These are phyloP conservation scores for Listronotus oregonensis DNA, from an alignment of 1,140 invertebrate genomes.

Conservation along the genomic window DNA sequence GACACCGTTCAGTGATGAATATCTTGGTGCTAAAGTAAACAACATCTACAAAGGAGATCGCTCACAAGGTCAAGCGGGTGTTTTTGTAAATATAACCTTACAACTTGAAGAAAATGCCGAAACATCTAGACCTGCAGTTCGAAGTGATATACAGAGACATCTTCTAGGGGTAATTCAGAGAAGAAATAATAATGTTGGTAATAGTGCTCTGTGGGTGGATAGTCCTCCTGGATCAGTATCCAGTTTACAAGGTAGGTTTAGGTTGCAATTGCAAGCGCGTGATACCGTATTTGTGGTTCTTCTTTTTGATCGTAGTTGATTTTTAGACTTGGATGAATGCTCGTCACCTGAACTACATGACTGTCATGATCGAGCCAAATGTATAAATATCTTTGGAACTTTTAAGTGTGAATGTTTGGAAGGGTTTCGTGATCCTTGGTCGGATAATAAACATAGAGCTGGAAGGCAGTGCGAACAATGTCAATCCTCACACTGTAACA, in stretches of 20 bases:
- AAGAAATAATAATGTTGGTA: slow-evolving; percentile 83
- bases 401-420: slow-evolving; percentile 84
- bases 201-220: slow-evolving; percentile 82
- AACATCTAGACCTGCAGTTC: slow-evolving; percentile 69
- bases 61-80: slow-evolving; percentile 68
- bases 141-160: slow-evolving; percentile 79
- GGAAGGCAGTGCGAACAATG: slow-evolving; percentile 80
- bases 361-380: slow-evolving; percentile 83
- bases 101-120: slow-evolving; percentile 73
- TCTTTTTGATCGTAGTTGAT: background rate
- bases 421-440: slow-evolving; percentile 77
- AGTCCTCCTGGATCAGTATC: slow-evolving; percentile 67
- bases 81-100: slow-evolving; percentile 84
- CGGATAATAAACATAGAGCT: slow-evolving; percentile 65
- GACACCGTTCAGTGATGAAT: slow-evolving; percentile 86
- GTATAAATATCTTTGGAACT: slow-evolving; percentile 88
- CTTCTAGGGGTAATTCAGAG: slow-evolving; percentile 81
- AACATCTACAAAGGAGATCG: slow-evolving; percentile 76
- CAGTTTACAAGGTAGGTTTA: slow-evolving; percentile 49
- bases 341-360: slow-evolving; percentile 84
- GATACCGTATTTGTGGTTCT: too few species aligned
- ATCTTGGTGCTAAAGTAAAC: slow-evolving; percentile 79
- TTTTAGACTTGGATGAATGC: slow-evolving; percentile 88
- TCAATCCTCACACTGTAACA: slow-evolving; percentile 77
- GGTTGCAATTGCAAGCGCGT: too few species aligned